Evolutionary conservation across 2,797 vertebrate genomes (phyloP), one percentile per base, ranked within the genome.

Genomic region (Hyperoplus lanceolatus): DNA sequence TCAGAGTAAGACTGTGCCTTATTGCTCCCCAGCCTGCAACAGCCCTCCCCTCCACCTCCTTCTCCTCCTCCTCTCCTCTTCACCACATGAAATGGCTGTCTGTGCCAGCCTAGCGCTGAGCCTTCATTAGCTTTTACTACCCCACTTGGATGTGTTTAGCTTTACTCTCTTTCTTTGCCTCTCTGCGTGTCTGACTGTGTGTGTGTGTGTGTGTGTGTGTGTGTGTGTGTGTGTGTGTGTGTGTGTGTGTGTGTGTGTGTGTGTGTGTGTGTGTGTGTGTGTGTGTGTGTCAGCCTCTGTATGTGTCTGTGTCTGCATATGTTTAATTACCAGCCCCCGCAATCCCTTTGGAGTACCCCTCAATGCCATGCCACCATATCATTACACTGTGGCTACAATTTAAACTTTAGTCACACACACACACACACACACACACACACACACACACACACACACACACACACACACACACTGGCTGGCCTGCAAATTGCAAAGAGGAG

Each of bases 71-170:
- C 77, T 84, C 80, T 81, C 87, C 86, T 87, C 90, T 66, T 87
- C 89, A 89, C 95, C 95, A 95, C 95, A 95, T 95, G 90, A 95
- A 94, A 94, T 92, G 87, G 76, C 82, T 68, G 89, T 91, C 86
- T 90, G 90, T 94, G 94, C 93, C 93, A 94, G 93, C 88, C 92
- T 93, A 86, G 90, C 79, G 67, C 89, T 88, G 90, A 92, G 93
- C 93, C 92, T 95, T 94, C 94, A 94, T 95, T 95, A 94, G 90
- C 79, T 94, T 96, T 95, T 95, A 95, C 91, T 93, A 92, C 89
- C 86, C 92, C 92, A 84, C 93, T 94, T 93, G 89, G 88, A 92
- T 94, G 94, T 93, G 93, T 95, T 95, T 93, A 91, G 94, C 85
- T 86, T 90, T 91, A 77, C 90, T 91, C 87, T 88, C 87, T 89